phyloP scores from a whole-genome alignment of 2,888 invertebrate genomes.

The Limnephilus lunatus region DNA sequence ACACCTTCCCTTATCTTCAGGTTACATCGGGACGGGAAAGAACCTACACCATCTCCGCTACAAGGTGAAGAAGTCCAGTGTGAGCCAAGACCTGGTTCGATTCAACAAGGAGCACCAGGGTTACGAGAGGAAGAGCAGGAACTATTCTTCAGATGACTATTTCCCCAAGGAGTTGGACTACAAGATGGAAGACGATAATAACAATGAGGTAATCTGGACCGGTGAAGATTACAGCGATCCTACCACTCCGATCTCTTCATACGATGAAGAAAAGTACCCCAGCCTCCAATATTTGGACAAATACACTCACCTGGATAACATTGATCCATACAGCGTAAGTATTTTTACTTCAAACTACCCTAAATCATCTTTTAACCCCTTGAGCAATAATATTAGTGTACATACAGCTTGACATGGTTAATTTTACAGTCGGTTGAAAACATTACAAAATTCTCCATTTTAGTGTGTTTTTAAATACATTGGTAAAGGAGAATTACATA shows the following conservation, averaged over 20 bases:
- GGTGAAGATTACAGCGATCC: conserved; percentile 2
- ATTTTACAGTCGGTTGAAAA: no score
- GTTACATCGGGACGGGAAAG: conserved; percentile 44
- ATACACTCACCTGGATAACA: conserved; percentile 73
- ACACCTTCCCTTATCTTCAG: conserved; percentile 22
- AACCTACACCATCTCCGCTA: conserved; percentile 48
- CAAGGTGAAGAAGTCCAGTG: conserved; percentile 51
- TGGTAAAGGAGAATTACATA: no score
- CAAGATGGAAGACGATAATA: conserved; percentile 52
- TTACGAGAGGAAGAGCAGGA: conserved; percentile 23
- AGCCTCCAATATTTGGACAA: conserved; percentile 51
- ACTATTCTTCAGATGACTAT: conserved; percentile 6
- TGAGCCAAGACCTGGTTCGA: conserved; percentile 38
- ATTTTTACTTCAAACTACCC: not conserved
- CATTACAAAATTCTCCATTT: no score
- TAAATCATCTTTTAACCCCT: no score
- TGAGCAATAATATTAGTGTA: no score
- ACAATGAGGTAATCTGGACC: conserved; percentile 53
- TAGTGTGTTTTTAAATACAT: no score
- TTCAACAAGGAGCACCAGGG: conserved; percentile 40
- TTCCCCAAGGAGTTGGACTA: conserved; percentile 31
- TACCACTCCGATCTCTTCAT: not conserved
- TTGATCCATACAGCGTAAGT: conserved; percentile 76
- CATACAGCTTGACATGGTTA: no score
- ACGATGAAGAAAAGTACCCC: conserved; percentile 17